Base-by-base conservation (phyloP, 1,140 invertebrate genomes). In the Arctopsyche grandis region DNA sequence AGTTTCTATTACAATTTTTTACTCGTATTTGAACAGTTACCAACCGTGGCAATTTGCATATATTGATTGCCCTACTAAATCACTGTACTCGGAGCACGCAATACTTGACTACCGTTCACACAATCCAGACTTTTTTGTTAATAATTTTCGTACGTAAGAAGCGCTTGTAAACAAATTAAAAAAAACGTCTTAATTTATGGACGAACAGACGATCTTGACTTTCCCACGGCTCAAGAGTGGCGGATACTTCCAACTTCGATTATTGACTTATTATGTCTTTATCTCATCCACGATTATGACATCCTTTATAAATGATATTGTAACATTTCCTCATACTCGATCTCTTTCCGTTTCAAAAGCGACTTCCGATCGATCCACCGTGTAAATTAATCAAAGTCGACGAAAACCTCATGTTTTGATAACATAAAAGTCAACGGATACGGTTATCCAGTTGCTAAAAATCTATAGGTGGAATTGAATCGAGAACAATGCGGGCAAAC, bases 101-200 rank as follows among this genome's bases (percentile, higher is more conserved):
- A 19, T 16, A 19, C 16, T 9, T 16, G 56, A 60, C 56, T 60
- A 60, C 56, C 56, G 56, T 60, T 60, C 56, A 21, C 56, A 60
- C 56, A 60, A 16, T 19, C 14, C 3, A 38, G 29, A 7, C 29
- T 38, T 38, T 38, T 38, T 38, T 38, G 1, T 4, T 4, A 38
- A 38, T 38, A 38, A 38, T 38, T 38, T 38, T 38, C 29, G 29
- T 38, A 1, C 9, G 7, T 60, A 60, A 60, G 19, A 60, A 60
- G 21, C 19, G 56, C 56, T 60, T 60, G 16, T 19, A 60, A 60
- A 60, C 19, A 60, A 60, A 60, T 60, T 60, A 60, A 21, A 60
- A n/a, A n/a, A 60, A 60, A 60, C 56, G 56, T 60, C 56, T 60
- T 60, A 60, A 60, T 60, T 60, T 60, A 60, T 60, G 56, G 9